Evolutionary conservation across 92 coral and sea anemone genomes (phyloP).

Genomic region (Porites cylindrica): DNA sequence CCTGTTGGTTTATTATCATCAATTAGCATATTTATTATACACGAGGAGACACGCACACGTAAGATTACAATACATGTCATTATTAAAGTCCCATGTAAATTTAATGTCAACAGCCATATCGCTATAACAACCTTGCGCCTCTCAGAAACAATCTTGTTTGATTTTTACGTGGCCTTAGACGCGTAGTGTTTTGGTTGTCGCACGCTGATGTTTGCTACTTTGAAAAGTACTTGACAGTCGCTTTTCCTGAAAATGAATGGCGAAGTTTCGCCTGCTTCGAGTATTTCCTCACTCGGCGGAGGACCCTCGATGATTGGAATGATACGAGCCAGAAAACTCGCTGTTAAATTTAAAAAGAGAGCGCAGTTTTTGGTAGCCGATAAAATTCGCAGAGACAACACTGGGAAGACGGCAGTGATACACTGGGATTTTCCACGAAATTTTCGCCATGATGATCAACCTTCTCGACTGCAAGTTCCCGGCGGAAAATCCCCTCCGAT

Average conservation of each 20-base stretch:
- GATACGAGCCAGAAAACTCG: constrained; percentile 96
- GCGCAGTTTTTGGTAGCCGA: constrained; percentile 97
- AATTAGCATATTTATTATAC: background rate
- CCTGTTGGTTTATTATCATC: constrained; percentile 35
- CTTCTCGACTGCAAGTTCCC: constrained; percentile 23
- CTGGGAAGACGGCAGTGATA: constrained; percentile 79
- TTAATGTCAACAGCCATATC: constrained; percentile 73
- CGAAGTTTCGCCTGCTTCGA: constrained; percentile 53
- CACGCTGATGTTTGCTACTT: background rate
- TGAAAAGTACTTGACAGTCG: background rate
- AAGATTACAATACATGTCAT: background rate
- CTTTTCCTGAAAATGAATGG: constrained; percentile 43
- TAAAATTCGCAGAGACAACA: constrained; percentile 81
- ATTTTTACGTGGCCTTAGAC: constrained; percentile 14
- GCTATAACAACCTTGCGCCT: constrained; percentile 83
- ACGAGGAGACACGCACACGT: background rate
- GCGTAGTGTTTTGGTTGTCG: constrained; percentile 10
- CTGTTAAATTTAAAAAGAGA: constrained; percentile 90
- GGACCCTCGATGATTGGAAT: constrained; percentile 93
- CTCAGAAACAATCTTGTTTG: constrained; percentile 35
- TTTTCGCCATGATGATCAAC: constrained; percentile 53
- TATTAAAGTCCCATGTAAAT: constrained; percentile 62
- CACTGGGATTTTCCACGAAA: constrained; percentile 89
- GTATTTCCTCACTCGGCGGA: constrained; percentile 65
- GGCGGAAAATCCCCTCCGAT: constrained; percentile 52